Evolutionary conservation across 2,113 vertebrate species (phyloP).

Genomic region (Prunella himalayana): DNA sequence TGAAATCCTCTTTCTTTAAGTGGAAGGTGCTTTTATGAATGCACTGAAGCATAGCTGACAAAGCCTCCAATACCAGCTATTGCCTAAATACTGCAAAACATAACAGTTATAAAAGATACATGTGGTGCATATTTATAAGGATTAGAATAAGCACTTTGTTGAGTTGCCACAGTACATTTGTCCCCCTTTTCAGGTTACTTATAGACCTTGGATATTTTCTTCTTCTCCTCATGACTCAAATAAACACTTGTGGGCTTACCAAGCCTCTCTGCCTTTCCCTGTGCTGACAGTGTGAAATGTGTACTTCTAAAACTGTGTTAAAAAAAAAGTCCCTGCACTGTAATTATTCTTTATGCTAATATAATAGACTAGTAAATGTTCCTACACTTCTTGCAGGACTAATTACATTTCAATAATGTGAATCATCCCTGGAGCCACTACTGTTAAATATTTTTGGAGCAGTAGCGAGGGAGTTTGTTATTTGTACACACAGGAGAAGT

Average conservation of each 20-base stretch:
- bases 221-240: not conserved
- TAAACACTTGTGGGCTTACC: not conserved
- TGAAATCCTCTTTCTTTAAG: constrained; percentile 57
- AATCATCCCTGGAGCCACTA: constrained; percentile 27
- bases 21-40: constrained; percentile 23
- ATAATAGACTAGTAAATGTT: constrained; percentile 11
- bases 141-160: constrained; percentile 42
- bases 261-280: not conserved
- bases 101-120: constrained; percentile 38
- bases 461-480: not conserved
- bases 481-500: constrained; percentile 46
- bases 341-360: constrained; percentile 56
- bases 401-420: constrained; percentile 56
- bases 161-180: not conserved
- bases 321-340: not conserved
- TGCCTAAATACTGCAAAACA: constrained; percentile 53
- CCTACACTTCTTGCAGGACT: constrained; percentile 21
- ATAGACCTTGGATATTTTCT: not conserved
- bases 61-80: not conserved
- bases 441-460: constrained; percentile 49
- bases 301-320: not conserved
- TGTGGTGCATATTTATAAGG: constrained; percentile 40
- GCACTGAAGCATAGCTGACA: constrained; percentile 47
- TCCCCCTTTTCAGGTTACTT: constrained; percentile 12
- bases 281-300: not conserved